Evolutionary conservation across 2,888 invertebrate genomes (phyloP).

Genomic region (Rosalia funebris): DNA sequence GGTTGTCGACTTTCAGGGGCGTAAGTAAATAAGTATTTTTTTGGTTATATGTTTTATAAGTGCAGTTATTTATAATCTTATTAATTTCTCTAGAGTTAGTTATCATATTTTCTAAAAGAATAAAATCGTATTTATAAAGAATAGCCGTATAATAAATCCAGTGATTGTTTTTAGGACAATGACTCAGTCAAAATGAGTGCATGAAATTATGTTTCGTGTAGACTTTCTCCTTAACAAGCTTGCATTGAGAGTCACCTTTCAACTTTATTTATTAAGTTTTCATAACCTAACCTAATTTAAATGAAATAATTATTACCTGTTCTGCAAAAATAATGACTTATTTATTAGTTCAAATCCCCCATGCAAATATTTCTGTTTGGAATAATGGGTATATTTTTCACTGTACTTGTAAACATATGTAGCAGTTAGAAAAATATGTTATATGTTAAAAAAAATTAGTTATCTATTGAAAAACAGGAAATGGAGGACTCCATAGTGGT

Average conservation of each 20-base stretch:
- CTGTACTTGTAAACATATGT: too few relatives aligned
- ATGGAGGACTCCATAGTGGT: conserved; percentile 29
- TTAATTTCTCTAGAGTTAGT: conserved; percentile 3
- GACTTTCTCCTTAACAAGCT: conserved; percentile 39
- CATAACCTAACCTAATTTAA: conserved; percentile 14
- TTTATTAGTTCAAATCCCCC: too few relatives aligned
- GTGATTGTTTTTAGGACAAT: conserved; percentile 1
- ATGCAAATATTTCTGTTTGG: too few relatives aligned
- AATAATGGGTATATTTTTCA: too few relatives aligned
- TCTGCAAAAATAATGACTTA: too few relatives aligned
- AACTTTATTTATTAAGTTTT: not conserved
- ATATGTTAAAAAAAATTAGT: too few relatives aligned
- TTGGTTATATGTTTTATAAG: conserved; percentile 2
- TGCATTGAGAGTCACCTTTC: conserved; percentile 39
- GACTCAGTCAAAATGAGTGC: not conserved
- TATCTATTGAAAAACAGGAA: conserved; percentile 1
- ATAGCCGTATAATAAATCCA: not conserved
- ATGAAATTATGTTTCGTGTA: conserved; percentile 15
- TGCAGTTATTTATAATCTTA: too few relatives aligned
- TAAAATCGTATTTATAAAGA: not conserved
- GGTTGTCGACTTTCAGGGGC: conserved; percentile 64
- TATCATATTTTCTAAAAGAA: not conserved
- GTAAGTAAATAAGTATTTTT: conserved; percentile 49
- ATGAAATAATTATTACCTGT: too few relatives aligned
- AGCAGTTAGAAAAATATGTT: too few relatives aligned